A percentile compares a stretch with the other conserved stretches of the same genome.
These are phyloP conservation scores for Battus philenor DNA, from an alignment of 1,140 invertebrate genomes.

Conservation along the genomic window DNA sequence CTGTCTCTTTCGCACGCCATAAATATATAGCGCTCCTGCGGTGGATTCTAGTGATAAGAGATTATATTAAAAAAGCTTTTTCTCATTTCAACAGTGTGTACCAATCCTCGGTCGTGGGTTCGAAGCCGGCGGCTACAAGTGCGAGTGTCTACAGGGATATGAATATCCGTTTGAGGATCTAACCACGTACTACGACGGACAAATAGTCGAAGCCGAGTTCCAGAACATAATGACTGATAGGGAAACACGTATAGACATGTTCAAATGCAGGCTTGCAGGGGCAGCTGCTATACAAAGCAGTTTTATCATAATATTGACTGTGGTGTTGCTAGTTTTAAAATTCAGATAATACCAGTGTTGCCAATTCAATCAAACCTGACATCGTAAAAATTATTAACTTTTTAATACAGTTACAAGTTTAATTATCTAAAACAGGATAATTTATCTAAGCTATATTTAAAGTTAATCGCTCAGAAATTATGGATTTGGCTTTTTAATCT, in stretches of 20 bases:
- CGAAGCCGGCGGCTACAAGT: slow-evolving; percentile 97
- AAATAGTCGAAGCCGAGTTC: slow-evolving; percentile 96
- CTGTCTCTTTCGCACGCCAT: too few relatives aligned
- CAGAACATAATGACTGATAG: slow-evolving; percentile 88
- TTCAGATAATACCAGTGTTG: slow-evolving; percentile 8
- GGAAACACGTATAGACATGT: slow-evolving; percentile 90
- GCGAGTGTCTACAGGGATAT: slow-evolving; percentile 97
- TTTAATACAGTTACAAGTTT: too few relatives aligned
- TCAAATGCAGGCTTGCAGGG: slow-evolving; percentile 92
- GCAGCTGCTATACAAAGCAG: slow-evolving; percentile 79
- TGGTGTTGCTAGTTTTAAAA: slow-evolving; percentile 30
- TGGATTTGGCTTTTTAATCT: too few relatives aligned
- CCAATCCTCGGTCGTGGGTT: slow-evolving; percentile 94
- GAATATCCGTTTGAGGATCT: slow-evolving; percentile 98
- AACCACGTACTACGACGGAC: slow-evolving; percentile 97
- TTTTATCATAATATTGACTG: slow-evolving; percentile 38
- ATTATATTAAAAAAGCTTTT: background rate
- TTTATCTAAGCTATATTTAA: too few relatives aligned
- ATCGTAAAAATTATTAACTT: too few relatives aligned
- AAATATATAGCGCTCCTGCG: too few relatives aligned
- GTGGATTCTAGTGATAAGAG: background rate
- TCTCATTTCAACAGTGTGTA: slow-evolving; percentile 85
- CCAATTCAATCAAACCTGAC: too few relatives aligned
- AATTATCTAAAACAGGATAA: too few relatives aligned
- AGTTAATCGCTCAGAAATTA: too few relatives aligned